Percentiles rank a stretch among this genome's conserved stretches.
Evolutionary conservation across 2,113 vertebrate species (phyloP).

Genomic region (Pantherophis guttatus): DNA sequence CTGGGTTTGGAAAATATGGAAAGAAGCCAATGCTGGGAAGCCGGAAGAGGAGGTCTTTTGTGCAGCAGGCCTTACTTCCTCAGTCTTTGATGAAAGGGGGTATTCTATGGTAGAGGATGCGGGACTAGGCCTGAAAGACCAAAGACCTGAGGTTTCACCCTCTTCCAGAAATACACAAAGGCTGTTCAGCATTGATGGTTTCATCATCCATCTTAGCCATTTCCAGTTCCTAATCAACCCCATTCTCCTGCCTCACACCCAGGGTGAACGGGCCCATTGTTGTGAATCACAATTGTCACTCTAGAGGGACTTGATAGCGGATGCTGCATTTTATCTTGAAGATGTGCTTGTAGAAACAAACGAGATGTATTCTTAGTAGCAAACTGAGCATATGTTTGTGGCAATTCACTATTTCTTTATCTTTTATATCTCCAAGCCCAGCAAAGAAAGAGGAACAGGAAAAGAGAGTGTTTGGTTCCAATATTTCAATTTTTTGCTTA

Average conservation of each 20-base stretch:
- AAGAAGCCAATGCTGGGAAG: constrained; percentile 3
- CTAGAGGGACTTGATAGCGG: background rate
- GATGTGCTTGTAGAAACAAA: background rate
- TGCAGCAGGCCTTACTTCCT: background rate
- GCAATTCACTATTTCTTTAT: background rate
- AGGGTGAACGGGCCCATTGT: background rate
- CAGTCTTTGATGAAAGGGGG: constrained; percentile 1
- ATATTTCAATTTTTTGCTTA: constrained; percentile 3
- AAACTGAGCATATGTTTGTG: background rate
- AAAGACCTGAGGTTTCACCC: background rate
- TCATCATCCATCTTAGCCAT: background rate
- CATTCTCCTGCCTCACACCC: background rate
- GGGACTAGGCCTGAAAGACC: background rate
- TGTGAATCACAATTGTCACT: background rate
- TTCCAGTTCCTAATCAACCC: background rate
- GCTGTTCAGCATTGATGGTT: constrained; percentile 2
- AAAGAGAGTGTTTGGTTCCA: background rate
- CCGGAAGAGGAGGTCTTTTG: constrained; percentile 23
- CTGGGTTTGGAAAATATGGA: background rate
- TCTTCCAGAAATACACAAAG: background rate
- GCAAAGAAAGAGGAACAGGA: background rate
- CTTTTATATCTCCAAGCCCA: background rate
- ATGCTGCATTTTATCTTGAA: background rate
- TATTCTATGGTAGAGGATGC: constrained; percentile 6
- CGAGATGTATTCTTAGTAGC: background rate